phyloP scores from a whole-genome alignment of 2,888 invertebrate species.

The Heliconius sara region DNA sequence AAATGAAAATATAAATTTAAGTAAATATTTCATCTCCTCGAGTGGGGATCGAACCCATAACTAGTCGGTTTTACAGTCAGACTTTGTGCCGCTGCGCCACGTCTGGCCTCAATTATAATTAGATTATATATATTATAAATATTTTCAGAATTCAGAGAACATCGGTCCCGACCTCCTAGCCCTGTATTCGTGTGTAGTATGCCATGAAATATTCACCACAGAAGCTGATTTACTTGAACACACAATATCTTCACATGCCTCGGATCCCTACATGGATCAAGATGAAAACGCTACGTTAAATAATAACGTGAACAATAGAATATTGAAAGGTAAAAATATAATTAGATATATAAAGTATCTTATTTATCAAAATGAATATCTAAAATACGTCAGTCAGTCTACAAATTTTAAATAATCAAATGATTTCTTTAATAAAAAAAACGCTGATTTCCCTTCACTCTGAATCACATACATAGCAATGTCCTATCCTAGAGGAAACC shows the following conservation, averaged over 20 bases:
- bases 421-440: too few species aligned
- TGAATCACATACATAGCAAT: too few species aligned
- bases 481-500: too few species aligned
- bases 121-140: conserved; percentile 14
- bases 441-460: too few species aligned
- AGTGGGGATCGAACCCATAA: too few species aligned
- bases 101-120: background rate
- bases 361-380: too few species aligned
- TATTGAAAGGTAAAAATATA: conserved; percentile 41
- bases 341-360: too few species aligned
- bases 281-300: conserved; percentile 43
- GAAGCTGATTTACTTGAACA: conserved; percentile 76
- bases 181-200: conserved; percentile 73
- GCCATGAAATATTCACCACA: conserved; percentile 77
- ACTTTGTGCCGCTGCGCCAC: too few species aligned
- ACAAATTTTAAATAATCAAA: background rate
- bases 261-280: conserved; percentile 53
- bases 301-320: conserved; percentile 35
- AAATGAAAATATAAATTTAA: too few species aligned
- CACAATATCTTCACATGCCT: conserved; percentile 72
- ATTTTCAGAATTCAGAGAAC: conserved; percentile 58
- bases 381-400: background rate
- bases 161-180: conserved; percentile 70
- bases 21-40: too few species aligned
- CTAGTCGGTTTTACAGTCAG: too few species aligned